Evolutionary conservation across 2,888 invertebrate species (phyloP).

Genomic region (Stomorhina lunata): DNA sequence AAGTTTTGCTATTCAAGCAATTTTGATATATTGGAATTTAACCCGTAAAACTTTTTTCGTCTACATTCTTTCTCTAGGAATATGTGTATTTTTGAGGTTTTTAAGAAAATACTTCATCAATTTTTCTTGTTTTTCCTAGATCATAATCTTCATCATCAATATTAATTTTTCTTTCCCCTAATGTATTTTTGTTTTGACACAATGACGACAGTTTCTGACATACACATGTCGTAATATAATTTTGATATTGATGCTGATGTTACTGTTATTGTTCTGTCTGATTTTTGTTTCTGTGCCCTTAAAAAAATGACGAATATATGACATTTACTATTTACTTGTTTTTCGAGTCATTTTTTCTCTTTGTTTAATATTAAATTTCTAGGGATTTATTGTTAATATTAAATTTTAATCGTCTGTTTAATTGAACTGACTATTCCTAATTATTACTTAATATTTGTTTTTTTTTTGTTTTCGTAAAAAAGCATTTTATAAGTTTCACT

Average conservation of each 20-base stretch:
- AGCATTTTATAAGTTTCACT: too few relatives aligned
- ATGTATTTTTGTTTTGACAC: constrained; percentile 32
- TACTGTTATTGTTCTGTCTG: neutral
- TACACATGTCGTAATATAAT: constrained; percentile 14
- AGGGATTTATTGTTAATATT: too few relatives aligned
- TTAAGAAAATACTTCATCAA: neutral
- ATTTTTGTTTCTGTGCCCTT: too few relatives aligned
- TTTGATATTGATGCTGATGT: neutral
- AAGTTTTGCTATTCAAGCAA: too few relatives aligned
- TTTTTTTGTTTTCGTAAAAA: neutral
- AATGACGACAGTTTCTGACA: constrained; percentile 30
- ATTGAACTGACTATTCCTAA: too few relatives aligned
- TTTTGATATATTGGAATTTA: too few relatives aligned
- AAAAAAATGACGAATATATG: constrained; percentile 17
- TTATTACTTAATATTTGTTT: neutral
- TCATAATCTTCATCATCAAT: constrained; percentile 32
- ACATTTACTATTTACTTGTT: too few relatives aligned
- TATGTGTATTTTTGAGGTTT: neutral
- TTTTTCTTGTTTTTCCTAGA: neutral
- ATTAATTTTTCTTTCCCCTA: constrained; percentile 20
- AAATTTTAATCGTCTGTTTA: too few relatives aligned
- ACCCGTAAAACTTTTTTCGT: too few relatives aligned
- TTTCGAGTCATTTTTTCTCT: too few relatives aligned
- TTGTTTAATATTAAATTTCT: too few relatives aligned
- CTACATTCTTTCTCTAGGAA: too few relatives aligned